phyloP scores from a whole-genome alignment of 2,113 vertebrate genomes.

The Scomber japonicus region DNA sequence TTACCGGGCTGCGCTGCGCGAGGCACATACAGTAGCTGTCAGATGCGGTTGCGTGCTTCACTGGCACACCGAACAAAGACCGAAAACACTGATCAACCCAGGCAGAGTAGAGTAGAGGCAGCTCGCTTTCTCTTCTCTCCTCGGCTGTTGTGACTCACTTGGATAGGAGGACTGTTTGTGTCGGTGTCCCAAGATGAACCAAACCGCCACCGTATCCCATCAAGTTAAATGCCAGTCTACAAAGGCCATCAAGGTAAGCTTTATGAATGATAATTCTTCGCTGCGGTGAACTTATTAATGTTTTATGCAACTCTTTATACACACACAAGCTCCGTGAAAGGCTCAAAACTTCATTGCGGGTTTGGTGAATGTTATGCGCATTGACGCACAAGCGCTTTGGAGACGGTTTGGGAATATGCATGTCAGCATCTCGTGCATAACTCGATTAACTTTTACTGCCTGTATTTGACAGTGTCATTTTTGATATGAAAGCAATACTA shows the following conservation, averaged over 20 bases:
- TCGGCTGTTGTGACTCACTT: conserved; percentile 19
- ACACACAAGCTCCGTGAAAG: conserved; percentile 14
- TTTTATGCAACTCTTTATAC: neutral
- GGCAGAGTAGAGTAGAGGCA: conserved; percentile 11
- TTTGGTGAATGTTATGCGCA: conserved; percentile 56
- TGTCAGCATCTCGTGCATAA: neutral
- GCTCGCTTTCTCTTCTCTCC: neutral
- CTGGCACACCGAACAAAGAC: conserved; percentile 31
- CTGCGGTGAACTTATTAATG: neutral
- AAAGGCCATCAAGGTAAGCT: conserved; percentile 89
- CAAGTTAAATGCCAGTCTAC: conserved; percentile 90
- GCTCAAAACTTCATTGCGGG: conserved; percentile 52
- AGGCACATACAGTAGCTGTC: conserved; percentile 30
- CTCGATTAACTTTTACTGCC: neutral
- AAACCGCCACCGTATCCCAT: conserved; percentile 91
- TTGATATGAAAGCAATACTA: neutral
- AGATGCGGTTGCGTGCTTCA: conserved; percentile 59
- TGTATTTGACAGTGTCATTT: fast-evolving
- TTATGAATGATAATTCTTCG: fast-evolving
- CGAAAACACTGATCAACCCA: conserved; percentile 8
- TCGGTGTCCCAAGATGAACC: conserved; percentile 89
- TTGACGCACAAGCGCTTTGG: conserved; percentile 61
- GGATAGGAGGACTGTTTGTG: conserved; percentile 49
- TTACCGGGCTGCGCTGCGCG: conserved; percentile 23
- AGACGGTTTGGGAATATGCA: conserved; percentile 4